Percentiles rank a stretch among this genome's conserved stretches.
Conservation (phyloP, 53 echinoderm and acorn worm species). For the Zoroaster sp. region DNA sequence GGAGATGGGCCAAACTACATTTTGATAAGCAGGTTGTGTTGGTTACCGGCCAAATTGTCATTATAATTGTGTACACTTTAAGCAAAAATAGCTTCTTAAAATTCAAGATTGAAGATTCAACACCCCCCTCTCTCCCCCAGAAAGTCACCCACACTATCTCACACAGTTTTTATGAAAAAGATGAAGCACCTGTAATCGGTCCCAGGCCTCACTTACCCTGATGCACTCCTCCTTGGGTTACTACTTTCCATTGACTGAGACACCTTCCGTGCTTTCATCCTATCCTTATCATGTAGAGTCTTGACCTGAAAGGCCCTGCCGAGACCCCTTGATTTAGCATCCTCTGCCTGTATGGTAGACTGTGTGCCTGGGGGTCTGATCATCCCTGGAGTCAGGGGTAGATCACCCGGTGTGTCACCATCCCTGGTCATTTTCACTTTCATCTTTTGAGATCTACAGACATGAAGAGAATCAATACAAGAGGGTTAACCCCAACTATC, state of each 20-base stretch:
- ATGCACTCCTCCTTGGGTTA: slow-evolving; percentile 88
- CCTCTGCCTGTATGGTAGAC: slow-evolving; percentile 64
- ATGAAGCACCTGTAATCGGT: too few relatives aligned
- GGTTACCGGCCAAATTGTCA: too few relatives aligned
- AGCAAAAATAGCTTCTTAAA: too few relatives aligned
- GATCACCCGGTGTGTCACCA: slow-evolving; percentile 57
- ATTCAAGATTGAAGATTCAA: too few relatives aligned
- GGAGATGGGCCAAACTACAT: too few relatives aligned
- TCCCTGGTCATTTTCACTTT: slow-evolving; percentile 57
- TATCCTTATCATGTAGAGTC: slow-evolving; percentile 57
- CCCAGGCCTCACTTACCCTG: slow-evolving; percentile 74
- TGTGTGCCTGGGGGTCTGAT: slow-evolving; percentile 68
- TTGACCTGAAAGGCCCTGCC: slow-evolving; percentile 43
- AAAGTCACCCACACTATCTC: too few relatives aligned
- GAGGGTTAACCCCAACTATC: not conserved
- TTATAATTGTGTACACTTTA: too few relatives aligned
- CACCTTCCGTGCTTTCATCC: slow-evolving; percentile 59
- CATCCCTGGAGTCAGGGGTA: slow-evolving; percentile 23
- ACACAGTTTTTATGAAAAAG: too few relatives aligned
- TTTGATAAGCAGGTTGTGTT: too few relatives aligned
- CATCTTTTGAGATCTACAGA: slow-evolving; percentile 65
- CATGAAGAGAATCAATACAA: not conserved
- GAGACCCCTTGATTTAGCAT: slow-evolving; percentile 46
- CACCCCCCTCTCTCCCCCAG: too few relatives aligned
- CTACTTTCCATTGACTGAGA: slow-evolving; percentile 71